Percentiles rank a stretch among this genome's conserved stretches.
Conservation (phyloP, 1,140 invertebrate species). For the Aplysia californica region DNA sequence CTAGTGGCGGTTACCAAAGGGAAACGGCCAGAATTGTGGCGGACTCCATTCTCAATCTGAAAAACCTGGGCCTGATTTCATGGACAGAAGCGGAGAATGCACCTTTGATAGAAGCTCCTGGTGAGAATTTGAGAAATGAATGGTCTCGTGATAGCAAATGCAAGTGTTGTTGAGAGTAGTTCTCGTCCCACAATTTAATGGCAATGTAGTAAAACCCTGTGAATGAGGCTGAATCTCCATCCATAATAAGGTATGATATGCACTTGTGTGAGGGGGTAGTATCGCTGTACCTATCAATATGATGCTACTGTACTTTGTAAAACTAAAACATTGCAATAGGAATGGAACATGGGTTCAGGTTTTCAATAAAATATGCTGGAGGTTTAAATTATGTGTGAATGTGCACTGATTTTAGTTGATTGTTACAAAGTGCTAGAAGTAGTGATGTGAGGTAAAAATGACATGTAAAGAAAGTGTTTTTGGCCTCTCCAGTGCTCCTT, state of each 20-base stretch:
- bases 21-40: slow-evolving; percentile 83
- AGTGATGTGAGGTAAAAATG: too few relatives aligned
- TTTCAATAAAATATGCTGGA: too few relatives aligned
- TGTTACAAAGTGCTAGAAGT: too few relatives aligned
- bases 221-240: not conserved
- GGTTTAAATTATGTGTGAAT: too few relatives aligned
- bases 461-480: too few relatives aligned
- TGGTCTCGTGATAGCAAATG: not conserved
- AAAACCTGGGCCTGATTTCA: slow-evolving; percentile 53
- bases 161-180: not conserved
- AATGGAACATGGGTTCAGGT: too few relatives aligned
- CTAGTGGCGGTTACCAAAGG: slow-evolving; percentile 86
- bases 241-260: not conserved
- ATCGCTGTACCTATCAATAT: not conserved
- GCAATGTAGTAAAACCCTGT: not conserved
- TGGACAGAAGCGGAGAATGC: slow-evolving; percentile 55
- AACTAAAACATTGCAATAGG: too few relatives aligned
- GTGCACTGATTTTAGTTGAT: too few relatives aligned
- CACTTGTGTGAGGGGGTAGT: not conserved
- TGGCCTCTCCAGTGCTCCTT: too few relatives aligned
- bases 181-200: not conserved
- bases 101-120: slow-evolving; percentile 21
- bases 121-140: not conserved
- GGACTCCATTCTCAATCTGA: slow-evolving; percentile 82
- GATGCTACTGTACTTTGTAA: not conserved